Percentiles rank a stretch among this genome's conserved stretches.
Evolutionary conservation across 2,797 vertebrate genomes (phyloP).

Genomic region (Sebastes steindachneri): DNA sequence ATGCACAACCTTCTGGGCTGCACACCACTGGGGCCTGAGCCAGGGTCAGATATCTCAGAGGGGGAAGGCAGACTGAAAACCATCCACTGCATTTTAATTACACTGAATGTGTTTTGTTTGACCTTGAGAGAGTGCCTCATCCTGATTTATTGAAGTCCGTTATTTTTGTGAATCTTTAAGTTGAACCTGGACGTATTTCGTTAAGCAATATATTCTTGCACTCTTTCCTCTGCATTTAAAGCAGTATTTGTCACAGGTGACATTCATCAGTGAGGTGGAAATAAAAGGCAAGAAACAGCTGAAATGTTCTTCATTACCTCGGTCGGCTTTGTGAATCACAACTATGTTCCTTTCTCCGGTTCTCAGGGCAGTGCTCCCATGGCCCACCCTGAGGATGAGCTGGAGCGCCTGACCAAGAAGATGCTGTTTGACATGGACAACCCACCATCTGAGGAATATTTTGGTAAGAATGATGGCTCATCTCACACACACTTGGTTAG

Average conservation of each 20-base stretch:
- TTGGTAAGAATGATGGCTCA: conserved; percentile 84
- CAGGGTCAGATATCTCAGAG: conserved; percentile 77
- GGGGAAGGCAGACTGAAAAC: conserved; percentile 46
- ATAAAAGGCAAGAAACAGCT: not conserved
- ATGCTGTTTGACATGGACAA: conserved; percentile 99
- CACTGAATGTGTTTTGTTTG: conserved; percentile 40
- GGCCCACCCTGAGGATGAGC: conserved; percentile 93
- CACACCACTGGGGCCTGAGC: conserved; percentile 62
- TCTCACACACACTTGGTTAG: not conserved
- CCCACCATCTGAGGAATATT: conserved; percentile 95
- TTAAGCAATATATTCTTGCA: not conserved
- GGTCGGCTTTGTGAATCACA: conserved; percentile 10
- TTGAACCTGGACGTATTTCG: not conserved
- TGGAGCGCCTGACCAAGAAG: conserved; percentile 98
- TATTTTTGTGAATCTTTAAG: conserved; percentile 36
- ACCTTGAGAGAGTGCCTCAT: conserved; percentile 47
- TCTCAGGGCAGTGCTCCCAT: conserved; percentile 81
- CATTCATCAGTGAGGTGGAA: not conserved
- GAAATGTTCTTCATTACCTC: not conserved
- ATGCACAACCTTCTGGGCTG: conserved; percentile 61
- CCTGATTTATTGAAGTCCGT: conserved; percentile 44
- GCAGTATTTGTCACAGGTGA: not conserved
- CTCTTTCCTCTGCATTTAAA: not conserved
- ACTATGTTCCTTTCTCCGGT: conserved; percentile 1
- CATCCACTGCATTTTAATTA: conserved; percentile 70